A percentile compares a stretch with the other conserved stretches of the same genome.
These are phyloP conservation scores for Oreochromis aureus DNA, from an alignment of 2,113 vertebrate genomes.

Conservation along the genomic window DNA sequence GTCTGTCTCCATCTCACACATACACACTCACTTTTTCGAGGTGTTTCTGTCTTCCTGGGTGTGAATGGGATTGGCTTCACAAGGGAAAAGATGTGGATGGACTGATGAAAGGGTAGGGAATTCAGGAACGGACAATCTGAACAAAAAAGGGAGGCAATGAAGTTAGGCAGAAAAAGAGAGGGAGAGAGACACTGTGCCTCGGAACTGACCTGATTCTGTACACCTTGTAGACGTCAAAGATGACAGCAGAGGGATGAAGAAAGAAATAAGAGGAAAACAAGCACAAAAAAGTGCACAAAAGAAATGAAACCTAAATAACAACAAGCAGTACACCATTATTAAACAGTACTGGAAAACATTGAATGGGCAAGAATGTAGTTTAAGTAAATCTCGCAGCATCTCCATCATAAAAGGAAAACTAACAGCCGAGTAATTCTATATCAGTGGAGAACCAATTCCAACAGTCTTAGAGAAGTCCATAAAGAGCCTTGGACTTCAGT, in stretches of 20 bases:
- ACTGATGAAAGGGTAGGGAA: background rate
- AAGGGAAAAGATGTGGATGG: background rate
- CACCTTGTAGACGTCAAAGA: background rate
- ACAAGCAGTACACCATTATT: background rate
- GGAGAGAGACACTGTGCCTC: background rate
- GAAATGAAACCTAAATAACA: background rate
- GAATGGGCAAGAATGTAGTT: background rate
- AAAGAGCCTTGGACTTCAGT: background rate
- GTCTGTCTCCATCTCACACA: conserved; percentile 5
- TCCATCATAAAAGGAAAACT: background rate
- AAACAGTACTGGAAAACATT: background rate
- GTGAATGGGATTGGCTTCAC: conserved; percentile 35
- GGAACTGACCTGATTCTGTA: background rate
- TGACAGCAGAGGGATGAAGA: background rate
- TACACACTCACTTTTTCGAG: background rate
- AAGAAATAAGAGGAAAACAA: background rate
- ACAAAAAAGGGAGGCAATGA: background rate
- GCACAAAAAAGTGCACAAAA: background rate
- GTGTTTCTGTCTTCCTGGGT: conserved; percentile 19
- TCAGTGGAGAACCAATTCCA: no score
- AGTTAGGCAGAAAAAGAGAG: background rate
- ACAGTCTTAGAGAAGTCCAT: no score
- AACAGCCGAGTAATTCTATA: no score
- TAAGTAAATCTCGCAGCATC: background rate
- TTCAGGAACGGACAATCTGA: background rate